phyloP scores from a whole-genome alignment of 2,797 vertebrate species.

The Peromyscus nudipes region DNA sequence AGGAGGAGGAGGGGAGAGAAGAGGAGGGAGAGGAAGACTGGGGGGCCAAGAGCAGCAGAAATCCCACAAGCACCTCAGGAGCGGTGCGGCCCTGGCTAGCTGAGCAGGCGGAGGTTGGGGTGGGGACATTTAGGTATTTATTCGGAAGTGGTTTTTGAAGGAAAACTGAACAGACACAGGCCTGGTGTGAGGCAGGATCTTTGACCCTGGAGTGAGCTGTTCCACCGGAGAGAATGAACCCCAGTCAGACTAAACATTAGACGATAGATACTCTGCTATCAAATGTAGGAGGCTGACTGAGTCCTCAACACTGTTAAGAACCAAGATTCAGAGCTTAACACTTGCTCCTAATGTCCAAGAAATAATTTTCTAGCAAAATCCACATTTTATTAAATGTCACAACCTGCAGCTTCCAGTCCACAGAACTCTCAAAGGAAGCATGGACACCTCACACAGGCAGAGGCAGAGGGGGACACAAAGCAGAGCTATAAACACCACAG shows the following conservation, averaged over 20 bases:
- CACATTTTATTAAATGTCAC: not conserved
- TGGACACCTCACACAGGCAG: rapidly evolving
- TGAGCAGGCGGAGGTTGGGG: not conserved
- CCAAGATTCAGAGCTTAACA: not conserved
- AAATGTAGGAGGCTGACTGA: not conserved
- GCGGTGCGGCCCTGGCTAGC: not conserved
- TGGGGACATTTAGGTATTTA: not conserved
- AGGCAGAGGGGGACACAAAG: not conserved
- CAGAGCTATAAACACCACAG: not conserved
- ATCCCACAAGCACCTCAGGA: rapidly evolving
- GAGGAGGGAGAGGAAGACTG: not conserved
- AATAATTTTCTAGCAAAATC: slow-evolving; percentile 16
- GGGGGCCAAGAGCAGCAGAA: not conserved
- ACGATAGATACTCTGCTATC: rapidly evolving
- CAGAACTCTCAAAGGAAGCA: not conserved
- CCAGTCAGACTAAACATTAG: not conserved
- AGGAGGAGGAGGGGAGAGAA: no score
- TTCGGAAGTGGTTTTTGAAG: not conserved
- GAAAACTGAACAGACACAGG: not conserved
- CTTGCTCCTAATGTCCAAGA: not conserved
- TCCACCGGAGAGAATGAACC: rapidly evolving
- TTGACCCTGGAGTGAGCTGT: not conserved
- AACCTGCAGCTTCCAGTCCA: not conserved
- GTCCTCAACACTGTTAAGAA: not conserved
- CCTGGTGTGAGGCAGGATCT: not conserved